Base-by-base conservation (phyloP, 1,140 invertebrate species). In the Venustaconcha ellipsiformis region DNA sequence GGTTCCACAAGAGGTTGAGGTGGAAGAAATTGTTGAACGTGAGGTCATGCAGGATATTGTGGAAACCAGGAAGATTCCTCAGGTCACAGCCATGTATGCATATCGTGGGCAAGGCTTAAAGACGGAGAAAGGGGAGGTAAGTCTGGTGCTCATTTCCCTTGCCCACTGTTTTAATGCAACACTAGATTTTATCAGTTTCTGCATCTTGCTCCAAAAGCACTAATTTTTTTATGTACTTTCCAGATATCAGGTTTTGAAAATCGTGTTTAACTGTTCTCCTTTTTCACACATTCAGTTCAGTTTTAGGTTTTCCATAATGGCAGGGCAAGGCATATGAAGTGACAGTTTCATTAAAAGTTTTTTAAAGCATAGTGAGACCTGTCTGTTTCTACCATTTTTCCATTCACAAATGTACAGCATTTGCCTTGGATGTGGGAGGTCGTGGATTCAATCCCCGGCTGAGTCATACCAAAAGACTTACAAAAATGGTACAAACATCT, bases 91-190 rank as follows among this genome's bases (percentile, higher is more conserved):
- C 63, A 90, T 97, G 30, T 99, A 99, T 90, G 93, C 95, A 4
- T 99, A 98, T 91, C 94, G 92, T 79, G 97, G 97, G 0, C 96
- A 98, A 86, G 96, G 99, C 91, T 81, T 86, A 67, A 93, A 93
- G 30, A 96, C 98, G 92, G 91, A 91, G 8, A 99, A 99, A 91
- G 96, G 96, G 73, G 96, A 98, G 90, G 93, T 95, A 82, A 88
- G 88, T 78, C 13, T 26, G 55, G n/a, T 78, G n/a, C 23, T 23
- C 23, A 23, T 23, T 23, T 23, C 23, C 23, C 23, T 1, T 23
- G 23, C 23, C 23, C 23, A 23, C 65, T 20, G 14, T 58, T 69
- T 3, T 55, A 55, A 13, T 48, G 63, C n/a, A 20, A 14, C 30
- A 14, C 48, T 59, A 62, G 57, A 70, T 70, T 70, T 70, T 37